These are phyloP conservation scores for Montipora foliosa DNA, from an alignment of 64 coral and sea anemone species.

Conservation along the genomic window DNA sequence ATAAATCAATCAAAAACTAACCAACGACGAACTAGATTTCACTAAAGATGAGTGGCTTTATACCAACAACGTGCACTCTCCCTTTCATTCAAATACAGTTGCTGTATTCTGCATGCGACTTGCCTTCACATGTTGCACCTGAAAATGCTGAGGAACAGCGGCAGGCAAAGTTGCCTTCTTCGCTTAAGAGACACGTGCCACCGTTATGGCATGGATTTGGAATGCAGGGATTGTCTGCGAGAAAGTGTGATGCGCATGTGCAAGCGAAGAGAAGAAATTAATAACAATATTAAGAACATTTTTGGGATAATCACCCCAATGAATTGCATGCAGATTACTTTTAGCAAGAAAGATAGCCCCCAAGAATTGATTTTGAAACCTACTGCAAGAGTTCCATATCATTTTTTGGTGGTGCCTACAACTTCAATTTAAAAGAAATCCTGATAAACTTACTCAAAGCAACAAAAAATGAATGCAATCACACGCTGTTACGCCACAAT, in stretches of 20 bases:
- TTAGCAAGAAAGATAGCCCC: neutral
- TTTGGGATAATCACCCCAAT: neutral
- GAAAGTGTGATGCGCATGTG: neutral
- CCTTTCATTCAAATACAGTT: neutral
- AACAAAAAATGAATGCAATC: too few species aligned
- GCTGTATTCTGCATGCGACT: neutral
- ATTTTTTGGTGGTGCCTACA: too few species aligned
- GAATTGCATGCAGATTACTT: neutral
- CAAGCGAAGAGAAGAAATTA: slow-evolving; percentile 21
- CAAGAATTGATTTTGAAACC: too few species aligned
- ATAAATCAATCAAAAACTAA: neutral
- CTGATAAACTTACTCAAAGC: too few species aligned
- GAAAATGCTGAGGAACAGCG: slow-evolving; percentile 78
- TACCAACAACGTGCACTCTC: neutral
- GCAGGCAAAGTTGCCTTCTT: slow-evolving; percentile 74
- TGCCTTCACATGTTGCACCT: slow-evolving; percentile 92
- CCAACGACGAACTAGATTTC: too few species aligned
- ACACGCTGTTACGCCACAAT: too few species aligned
- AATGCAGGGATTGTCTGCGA: slow-evolving; percentile 66
- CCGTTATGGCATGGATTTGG: slow-evolving; percentile 98
- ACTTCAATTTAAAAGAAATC: too few species aligned
- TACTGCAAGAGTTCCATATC: too few species aligned
- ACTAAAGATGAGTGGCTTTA: neutral
- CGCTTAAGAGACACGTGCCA: slow-evolving; percentile 81
- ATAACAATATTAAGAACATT: neutral